Base-by-base conservation (phyloP, 2,888 invertebrate genomes). In the Lepetodrilus schrolli region DNA sequence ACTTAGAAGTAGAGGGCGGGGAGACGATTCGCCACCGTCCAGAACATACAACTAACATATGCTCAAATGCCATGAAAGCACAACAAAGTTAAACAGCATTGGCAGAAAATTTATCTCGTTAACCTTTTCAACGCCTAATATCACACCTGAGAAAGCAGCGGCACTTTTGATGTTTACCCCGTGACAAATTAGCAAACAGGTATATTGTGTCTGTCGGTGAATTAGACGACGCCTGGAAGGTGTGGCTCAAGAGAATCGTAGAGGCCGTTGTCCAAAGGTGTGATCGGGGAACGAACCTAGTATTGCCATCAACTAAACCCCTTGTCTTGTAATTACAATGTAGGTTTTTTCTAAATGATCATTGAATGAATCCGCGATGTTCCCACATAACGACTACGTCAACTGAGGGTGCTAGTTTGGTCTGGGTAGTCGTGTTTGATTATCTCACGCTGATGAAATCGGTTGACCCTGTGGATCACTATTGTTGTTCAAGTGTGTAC, bases 61-160 rank as follows among this genome's bases (percentile, higher is more conserved):
- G 10, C n/a, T 58, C 34, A 58, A 58, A 58, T 30, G 58, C 58
- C 58, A 34, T n/a, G 58, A 58, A 58, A 58, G 34, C 58, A 58
- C 30, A 58, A 30, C 58, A 17, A 58, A 23, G 58, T 30, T 30
- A 58, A 48, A 58, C 58, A 58, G 30, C 13, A 30, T 58, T 58
- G 26, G 34, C 58, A 30, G 5, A n/a, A 30, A 30, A 30, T 58
- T 58, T 58, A 58, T 58, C 58, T 58, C 58, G 58, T 58, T 58
- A 58, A 58, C 58, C 58, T 34, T 30, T 30, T 58, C 26, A 58
- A 58, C 58, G 30, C 58, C 34, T 17, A 58, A 58, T 58, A 30
- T 58, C 58, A 58, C 58, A 58, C 58, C 58, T 58, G 58, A 58
- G 34, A 58, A 58, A 58, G 58, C 58, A 34, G 58, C 58, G 58